Evolutionary conservation across 92 coral and sea anemone species (phyloP).

Genomic region (Zoanthus sociatus): DNA sequence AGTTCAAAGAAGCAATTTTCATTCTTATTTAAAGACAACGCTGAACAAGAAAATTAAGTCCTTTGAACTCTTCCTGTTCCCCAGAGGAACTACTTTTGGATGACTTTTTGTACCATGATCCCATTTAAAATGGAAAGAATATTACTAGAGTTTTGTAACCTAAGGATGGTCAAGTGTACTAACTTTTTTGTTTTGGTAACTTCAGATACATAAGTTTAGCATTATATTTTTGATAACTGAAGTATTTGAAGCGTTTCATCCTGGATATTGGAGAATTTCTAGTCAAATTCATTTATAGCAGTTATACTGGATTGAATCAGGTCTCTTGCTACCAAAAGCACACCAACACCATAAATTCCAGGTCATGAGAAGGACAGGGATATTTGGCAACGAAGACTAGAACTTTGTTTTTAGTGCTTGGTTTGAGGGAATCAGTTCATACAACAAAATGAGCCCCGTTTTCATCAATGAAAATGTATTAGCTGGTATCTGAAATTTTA

Average conservation of each 20-base stretch:
- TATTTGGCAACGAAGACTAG: neutral
- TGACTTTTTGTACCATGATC: too few species aligned
- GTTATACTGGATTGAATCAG: slow-evolving; percentile 1
- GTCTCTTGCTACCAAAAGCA: slow-evolving; percentile 11
- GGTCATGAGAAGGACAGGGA: neutral
- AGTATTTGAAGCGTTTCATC: slow-evolving; percentile 6
- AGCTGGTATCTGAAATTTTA: neutral
- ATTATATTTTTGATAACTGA: neutral
- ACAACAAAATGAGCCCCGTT: neutral
- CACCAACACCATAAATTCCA: neutral
- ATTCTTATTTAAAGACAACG: too few species aligned
- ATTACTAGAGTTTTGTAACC: too few species aligned
- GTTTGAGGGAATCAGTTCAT: neutral
- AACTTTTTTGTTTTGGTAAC: too few species aligned
- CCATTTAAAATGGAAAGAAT: too few species aligned
- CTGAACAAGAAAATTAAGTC: too few species aligned
- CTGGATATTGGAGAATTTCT: neutral
- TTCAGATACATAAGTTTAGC: too few species aligned
- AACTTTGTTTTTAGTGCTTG: neutral
- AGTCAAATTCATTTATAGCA: neutral
- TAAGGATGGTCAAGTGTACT: too few species aligned
- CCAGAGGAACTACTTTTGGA: too few species aligned
- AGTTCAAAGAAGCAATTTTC: too few species aligned
- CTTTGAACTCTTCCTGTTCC: too few species aligned
- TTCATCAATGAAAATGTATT: neutral